phyloP scores from a whole-genome alignment of 2,888 invertebrate genomes.

The Aleiodes testaceus region DNA sequence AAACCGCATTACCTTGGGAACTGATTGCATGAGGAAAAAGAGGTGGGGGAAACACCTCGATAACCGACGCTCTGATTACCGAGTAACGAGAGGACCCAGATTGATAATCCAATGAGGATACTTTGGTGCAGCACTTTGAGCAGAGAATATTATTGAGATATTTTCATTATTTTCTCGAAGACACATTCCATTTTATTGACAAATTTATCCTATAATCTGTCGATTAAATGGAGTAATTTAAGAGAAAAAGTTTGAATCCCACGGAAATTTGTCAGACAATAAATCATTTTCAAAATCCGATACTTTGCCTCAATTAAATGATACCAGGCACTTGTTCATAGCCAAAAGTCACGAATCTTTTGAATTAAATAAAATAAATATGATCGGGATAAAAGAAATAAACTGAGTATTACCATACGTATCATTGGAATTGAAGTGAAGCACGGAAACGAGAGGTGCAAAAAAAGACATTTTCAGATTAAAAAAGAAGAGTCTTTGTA shows the following conservation, averaged over 20 bases:
- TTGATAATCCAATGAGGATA: conserved; percentile 39
- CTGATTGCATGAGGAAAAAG: conserved; percentile 26
- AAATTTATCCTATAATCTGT: no score
- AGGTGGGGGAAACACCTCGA: conserved; percentile 21
- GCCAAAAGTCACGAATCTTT: conserved; percentile 31
- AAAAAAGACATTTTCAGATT: conserved; percentile 1
- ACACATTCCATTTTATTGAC: no score
- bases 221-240: no score
- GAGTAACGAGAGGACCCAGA: conserved; percentile 33
- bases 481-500: background rate
- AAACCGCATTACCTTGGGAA: conserved; percentile 35
- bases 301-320: conserved; percentile 22
- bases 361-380: conserved; percentile 35
- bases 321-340: conserved; percentile 21
- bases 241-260: no score
- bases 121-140: background rate
- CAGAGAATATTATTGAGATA: conserved; percentile 17
- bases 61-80: conserved; percentile 39
- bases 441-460: conserved; percentile 24
- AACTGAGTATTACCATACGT: conserved; percentile 8
- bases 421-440: conserved; percentile 33
- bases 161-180: no score
- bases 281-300: conserved; percentile 25
- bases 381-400: conserved; percentile 15
- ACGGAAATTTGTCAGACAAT: conserved; percentile 20